Percentiles rank a stretch among this genome's conserved stretches.
phyloP scores from a whole-genome alignment of 1,140 invertebrate species.

The Episyrphus balteatus region DNA sequence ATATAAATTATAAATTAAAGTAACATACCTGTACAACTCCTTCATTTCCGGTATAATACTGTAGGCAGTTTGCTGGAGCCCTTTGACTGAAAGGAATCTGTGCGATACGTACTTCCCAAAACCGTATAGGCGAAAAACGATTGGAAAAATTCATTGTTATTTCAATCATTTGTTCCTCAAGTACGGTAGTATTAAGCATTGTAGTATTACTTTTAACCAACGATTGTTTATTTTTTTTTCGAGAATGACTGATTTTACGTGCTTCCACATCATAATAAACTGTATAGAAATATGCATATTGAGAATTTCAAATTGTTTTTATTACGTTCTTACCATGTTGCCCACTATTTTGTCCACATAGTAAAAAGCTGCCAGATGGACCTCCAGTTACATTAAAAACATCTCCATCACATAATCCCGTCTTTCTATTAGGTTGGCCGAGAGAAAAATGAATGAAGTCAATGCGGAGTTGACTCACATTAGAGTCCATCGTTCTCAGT shows the following conservation, averaged over 20 bases:
- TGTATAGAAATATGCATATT: too few relatives aligned
- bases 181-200: neutral
- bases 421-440: constrained; percentile 66
- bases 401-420: constrained; percentile 65
- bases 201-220: constrained; percentile 1
- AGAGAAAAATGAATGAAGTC: constrained; percentile 73
- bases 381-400: constrained; percentile 50
- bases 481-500: constrained; percentile 57
- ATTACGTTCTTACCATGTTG: constrained; percentile 58
- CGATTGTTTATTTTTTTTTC: too few relatives aligned
- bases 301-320: neutral
- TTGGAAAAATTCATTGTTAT: constrained; percentile 38
- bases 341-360: constrained; percentile 73
- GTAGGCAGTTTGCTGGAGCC: constrained; percentile 61
- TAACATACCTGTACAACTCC: constrained; percentile 31
- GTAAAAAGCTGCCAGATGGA: constrained; percentile 43
- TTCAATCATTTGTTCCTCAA: constrained; percentile 17
- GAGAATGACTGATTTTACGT: neutral
- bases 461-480: constrained; percentile 63
- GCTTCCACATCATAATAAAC: constrained; percentile 56
- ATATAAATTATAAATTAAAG: neutral
- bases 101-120: constrained; percentile 64
- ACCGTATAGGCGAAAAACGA: constrained; percentile 44
- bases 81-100: constrained; percentile 61
- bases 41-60: constrained; percentile 50